Base-by-base conservation (phyloP, 1,140 invertebrate species). In the Nymphalis io region DNA sequence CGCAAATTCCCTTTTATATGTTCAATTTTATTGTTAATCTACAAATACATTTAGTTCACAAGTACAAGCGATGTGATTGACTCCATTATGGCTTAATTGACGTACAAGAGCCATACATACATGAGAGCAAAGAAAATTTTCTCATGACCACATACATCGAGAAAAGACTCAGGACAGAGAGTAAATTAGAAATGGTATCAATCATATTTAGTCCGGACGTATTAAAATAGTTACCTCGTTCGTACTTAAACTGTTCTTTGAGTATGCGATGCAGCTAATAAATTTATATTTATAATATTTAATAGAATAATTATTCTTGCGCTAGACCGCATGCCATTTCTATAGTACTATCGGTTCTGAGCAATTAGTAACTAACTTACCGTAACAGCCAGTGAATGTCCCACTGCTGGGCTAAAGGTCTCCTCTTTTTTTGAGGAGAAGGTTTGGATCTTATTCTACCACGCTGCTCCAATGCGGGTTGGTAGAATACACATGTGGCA, bases 281-380 rank as follows among this genome's bases (percentile, higher is more conserved):
- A 27, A n/a, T n/a, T n/a, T n/a, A n/a, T n/a, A n/a, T n/a, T 42
- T 42, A 15, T 3, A 15, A 42, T 42, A n/a, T 42, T 42, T 3
- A 13, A 11, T 3, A 13, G 38, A 23, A 39, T 60, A 60, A 44
- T 57, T 62, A 55, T 21, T 40, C 12, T 51, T 51, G 46, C 46
- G 46, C 46, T 21, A 20, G 18, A 12, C 20, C 38, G 27, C 23
- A 51, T 46, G 33, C 44, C 51, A 23, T 55, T 55, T 55, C 51
- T 27, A 55, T 1, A 23, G 51, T 58, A 72, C 44, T 44, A 39
- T 53, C 48, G 38, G 60, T 63, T 64, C 69, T 55, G 66, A 75
- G 23, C 39, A 67, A 33, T 67, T 42, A 33, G 58, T 53, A 62
- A 65, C n/a, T 38, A 72, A 59, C 67, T n/a, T n/a, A n/a, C n/a